These are phyloP conservation scores for Danio kyathit DNA, from an alignment of 2,797 vertebrate species.

Conservation along the genomic window DNA sequence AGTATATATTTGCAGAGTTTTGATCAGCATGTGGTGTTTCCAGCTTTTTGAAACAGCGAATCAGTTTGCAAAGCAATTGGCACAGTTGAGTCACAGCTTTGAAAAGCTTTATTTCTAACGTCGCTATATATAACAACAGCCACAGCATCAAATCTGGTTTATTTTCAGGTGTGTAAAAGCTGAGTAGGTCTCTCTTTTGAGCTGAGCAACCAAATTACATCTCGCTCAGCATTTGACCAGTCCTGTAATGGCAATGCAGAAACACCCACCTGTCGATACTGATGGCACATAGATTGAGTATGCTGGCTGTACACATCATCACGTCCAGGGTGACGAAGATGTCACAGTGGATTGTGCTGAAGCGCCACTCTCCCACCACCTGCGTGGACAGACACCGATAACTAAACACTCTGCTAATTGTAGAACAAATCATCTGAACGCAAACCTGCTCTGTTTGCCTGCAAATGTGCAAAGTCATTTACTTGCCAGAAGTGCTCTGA, in stretches of 20 bases:
- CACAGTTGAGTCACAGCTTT: not conserved
- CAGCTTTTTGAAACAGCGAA: not conserved
- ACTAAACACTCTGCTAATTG: slow-evolving; percentile 21
- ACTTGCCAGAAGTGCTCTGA: not conserved
- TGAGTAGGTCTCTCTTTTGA: not conserved
- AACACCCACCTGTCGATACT: slow-evolving; percentile 96
- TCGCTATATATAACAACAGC: slow-evolving; percentile 5
- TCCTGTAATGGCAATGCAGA: not conserved
- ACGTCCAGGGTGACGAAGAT: slow-evolving; percentile 98
- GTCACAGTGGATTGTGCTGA: slow-evolving; percentile 97
- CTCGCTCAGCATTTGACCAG: not conserved
- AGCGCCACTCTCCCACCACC: slow-evolving; percentile 98
- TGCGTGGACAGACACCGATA: slow-evolving; percentile 68
- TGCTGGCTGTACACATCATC: slow-evolving; percentile 99
- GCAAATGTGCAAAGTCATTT: not conserved
- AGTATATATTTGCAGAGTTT: too few relatives aligned
- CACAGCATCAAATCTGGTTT: not conserved
- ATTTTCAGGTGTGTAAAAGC: slow-evolving; percentile 1
- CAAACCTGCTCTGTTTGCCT: slow-evolving; percentile 3
- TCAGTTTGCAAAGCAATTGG: not conserved
- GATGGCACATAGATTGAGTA: slow-evolving; percentile 98
- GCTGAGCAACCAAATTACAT: not conserved
- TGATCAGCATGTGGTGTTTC: too few relatives aligned
- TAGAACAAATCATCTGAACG: not conserved
- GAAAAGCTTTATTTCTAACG: not conserved